Evolutionary conservation across 2,113 vertebrate species (phyloP), one percentile per base, ranked within the genome.

Genomic region (Chiloscyllium plagiosum): DNA sequence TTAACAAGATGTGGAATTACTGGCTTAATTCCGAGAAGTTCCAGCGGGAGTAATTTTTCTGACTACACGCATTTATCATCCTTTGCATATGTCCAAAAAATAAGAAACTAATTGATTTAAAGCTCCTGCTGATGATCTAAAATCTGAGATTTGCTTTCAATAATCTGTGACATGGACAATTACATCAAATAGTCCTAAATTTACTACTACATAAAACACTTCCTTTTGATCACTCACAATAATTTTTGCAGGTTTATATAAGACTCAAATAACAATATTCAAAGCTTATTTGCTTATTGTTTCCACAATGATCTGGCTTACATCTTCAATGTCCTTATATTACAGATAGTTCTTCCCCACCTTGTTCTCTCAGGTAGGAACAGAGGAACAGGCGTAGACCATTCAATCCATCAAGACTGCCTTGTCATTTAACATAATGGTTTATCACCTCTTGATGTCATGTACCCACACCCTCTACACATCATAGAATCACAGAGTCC

Each of bases 61-160:
- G 72, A 76, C 72, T 33, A 72, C 72, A 76, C 2, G 12, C 72
- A 76, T 76, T 76, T 33, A 76, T 76, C 72, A n/a, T 33, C 8
- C 26, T 76, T 33, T 76, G 10, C 33, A 33, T 29, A 96, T 95
- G 24, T 83, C 78, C 96, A 96, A 96, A 89, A 96, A 90, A 65
- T 96, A 96, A 96, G 96, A 42, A 96, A 97, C 96, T 96, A 95
- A 96, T 96, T 26, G 96, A 56, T 47, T 95, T 66, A 96, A 96
- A 96, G 37, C 4, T 37, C 61, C 47, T 80, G 83, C 96, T 96
- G 93, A 87, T 95, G 87, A 96, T 29, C 26, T 87, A 24, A 33
- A 96, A 76, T 42, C 96, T 33, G 42, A 83, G 96, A 96, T 7
- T 95, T 96, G 96, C 42, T 96, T 95, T 92, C 87, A 92, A 24